Base-by-base conservation (phyloP, 2,113 vertebrate genomes). In the Phalacrocorax carbo region DNA sequence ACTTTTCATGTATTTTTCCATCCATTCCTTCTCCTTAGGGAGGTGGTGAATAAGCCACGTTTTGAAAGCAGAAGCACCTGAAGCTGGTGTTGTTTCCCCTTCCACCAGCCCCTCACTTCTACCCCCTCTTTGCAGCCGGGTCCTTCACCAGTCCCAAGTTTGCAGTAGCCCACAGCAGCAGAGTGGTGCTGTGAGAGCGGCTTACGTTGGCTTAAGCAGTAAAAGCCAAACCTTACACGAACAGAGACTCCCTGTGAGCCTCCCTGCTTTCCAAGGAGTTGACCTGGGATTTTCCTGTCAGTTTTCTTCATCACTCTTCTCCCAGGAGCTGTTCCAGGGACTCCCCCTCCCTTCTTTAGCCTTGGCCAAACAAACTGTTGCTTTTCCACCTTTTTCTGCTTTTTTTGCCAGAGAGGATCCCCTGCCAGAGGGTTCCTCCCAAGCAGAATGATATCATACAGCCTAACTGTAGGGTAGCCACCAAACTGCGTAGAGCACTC, bases 91-190 rank as follows among this genome's bases (percentile, higher is more conserved):
- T 1, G 1, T 34, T 77, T 92, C 23, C 26, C 38, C 11, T 70
- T 58, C 57, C 38, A 48, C 30, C 34, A 57, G 10, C 44, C 29
- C 15, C 61, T 54, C 12, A 11, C 16, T 66, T 42, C 40, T 27
- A 27, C 11, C 2, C 4, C 2, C 32, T 26, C 3, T n/a, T 38
- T 44, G n/a, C 52, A 49, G 27, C 36, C 4, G 0, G 27, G 38
- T 71, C n/a, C 14, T 54, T 65, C 16, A 9, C 57, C 10, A 16
- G 23, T 29, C 36, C 20, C 2, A 0, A 2, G 10, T 26, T 60
- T 2, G 2, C 38, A 54, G 25, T 16, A 21, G 34, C 30, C 29
- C 62, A 8, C 51, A 52, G 61, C 48, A 73, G 72, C 2, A 0
- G 44, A 77, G 51, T 4, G 4, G 34, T 49, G 22, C 88, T 12